Conservation (phyloP, 2,113 vertebrate species). For the Salminus brasiliensis region DNA sequence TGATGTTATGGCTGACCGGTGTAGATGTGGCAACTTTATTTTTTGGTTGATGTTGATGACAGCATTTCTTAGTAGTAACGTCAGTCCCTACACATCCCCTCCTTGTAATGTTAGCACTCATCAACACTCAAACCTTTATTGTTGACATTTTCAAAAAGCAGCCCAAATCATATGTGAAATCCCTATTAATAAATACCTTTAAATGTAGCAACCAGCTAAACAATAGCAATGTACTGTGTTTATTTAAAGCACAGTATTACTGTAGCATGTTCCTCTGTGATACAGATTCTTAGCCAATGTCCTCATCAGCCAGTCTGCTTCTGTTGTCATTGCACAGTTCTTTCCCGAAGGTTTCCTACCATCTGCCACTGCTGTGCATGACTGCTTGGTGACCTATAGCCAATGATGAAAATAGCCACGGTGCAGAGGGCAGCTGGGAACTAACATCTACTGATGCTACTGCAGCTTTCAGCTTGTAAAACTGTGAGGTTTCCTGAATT, state of each 20-base stretch:
- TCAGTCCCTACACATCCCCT: too few species aligned
- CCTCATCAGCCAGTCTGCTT: constrained; percentile 22
- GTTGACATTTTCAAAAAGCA: too few species aligned
- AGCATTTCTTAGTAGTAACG: too few species aligned
- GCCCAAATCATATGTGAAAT: background rate
- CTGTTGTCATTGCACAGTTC: constrained; percentile 33
- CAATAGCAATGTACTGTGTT: background rate
- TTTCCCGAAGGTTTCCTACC: constrained; percentile 39
- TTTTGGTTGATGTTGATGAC: too few species aligned
- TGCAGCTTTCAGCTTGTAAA: background rate
- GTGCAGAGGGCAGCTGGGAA: constrained; percentile 27
- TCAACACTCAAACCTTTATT: too few species aligned
- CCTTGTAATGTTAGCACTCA: too few species aligned
- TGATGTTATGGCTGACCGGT: too few species aligned
- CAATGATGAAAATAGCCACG: constrained; percentile 45
- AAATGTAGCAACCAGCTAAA: background rate
- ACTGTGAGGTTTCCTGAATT: constrained; percentile 3
- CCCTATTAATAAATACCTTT: background rate
- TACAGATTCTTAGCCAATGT: background rate
- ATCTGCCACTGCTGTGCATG: constrained; percentile 40
- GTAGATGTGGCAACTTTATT: too few species aligned
- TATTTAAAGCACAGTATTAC: background rate
- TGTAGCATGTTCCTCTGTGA: background rate
- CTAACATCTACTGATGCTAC: constrained; percentile 3
- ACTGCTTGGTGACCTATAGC: constrained; percentile 48